Evolutionary conservation across 1,140 invertebrate genomes (phyloP).

Genomic region (Scaptomyza pallida): DNA sequence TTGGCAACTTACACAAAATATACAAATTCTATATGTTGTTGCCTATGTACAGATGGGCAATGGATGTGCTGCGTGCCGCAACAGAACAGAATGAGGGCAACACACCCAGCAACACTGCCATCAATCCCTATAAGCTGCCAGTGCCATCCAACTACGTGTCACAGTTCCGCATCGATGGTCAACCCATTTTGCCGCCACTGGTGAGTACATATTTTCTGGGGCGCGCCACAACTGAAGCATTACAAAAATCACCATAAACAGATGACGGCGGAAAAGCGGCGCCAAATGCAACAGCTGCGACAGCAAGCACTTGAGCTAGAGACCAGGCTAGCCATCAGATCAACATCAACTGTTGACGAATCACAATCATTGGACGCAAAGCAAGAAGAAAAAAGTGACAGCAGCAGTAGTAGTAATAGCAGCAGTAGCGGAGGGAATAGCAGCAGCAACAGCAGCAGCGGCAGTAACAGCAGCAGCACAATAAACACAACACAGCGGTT

Average conservation of each 20-base stretch:
- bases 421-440: slow-evolving; percentile 16
- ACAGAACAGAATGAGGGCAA: slow-evolving; percentile 24
- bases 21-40: background rate
- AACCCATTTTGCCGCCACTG: slow-evolving; percentile 87
- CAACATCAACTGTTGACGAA: background rate
- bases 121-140: slow-evolving; percentile 8
- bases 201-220: slow-evolving; percentile 83
- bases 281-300: slow-evolving; percentile 73
- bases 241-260: slow-evolving; percentile 36
- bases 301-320: slow-evolving; percentile 72
- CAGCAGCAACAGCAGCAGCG: slow-evolving; percentile 9
- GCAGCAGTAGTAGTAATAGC: background rate
- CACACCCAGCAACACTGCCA: slow-evolving; percentile 16
- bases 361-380: no score
- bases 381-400: background rate
- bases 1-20: background rate
- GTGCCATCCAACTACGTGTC: slow-evolving; percentile 83
- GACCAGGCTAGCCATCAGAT: slow-evolving; percentile 19
- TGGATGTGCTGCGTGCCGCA: slow-evolving; percentile 55
- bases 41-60: slow-evolving; percentile 37
- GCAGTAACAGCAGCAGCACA: slow-evolving; percentile 6
- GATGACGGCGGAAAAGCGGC: slow-evolving; percentile 63
- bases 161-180: slow-evolving; percentile 87
- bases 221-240: slow-evolving; percentile 44
- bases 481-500: slow-evolving; percentile 25